These are phyloP conservation scores for Drosophila triauraria DNA, from an alignment of 1,140 invertebrate genomes.

Conservation along the genomic window DNA sequence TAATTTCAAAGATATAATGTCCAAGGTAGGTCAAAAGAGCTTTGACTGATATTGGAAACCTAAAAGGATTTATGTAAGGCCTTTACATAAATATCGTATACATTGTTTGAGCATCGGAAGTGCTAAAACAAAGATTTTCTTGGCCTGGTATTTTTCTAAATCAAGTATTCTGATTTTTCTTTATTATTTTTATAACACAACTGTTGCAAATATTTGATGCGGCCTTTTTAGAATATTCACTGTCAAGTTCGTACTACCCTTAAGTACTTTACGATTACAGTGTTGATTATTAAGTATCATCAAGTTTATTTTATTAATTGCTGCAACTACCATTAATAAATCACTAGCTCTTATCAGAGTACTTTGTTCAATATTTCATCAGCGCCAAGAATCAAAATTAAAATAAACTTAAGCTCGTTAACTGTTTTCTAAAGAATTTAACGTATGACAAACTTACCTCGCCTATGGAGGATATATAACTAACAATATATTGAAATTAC, in stretches of 20 bases:
- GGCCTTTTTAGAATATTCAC: background rate
- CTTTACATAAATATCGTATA: no score
- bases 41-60: no score
- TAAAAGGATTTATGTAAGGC: no score
- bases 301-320: slow-evolving; percentile 2
- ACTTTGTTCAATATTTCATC: background rate
- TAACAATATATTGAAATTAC: background rate
- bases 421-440: no score
- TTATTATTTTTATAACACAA: background rate
- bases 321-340: slow-evolving; percentile 8
- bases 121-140: no score
- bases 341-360: slow-evolving; percentile 17
- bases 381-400: background rate
- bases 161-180: background rate
- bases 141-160: background rate
- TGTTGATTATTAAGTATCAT: background rate
- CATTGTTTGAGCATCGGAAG: no score
- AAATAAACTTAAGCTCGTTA: no score
- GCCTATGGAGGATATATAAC: background rate
- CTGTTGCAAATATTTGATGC: background rate
- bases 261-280: background rate
- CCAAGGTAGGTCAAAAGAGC: no score
- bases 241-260: background rate
- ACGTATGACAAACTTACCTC: no score
- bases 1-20: background rate